Evolutionary conservation across 2,113 vertebrate species (phyloP).

Genomic region (Mesitornis unicolor): DNA sequence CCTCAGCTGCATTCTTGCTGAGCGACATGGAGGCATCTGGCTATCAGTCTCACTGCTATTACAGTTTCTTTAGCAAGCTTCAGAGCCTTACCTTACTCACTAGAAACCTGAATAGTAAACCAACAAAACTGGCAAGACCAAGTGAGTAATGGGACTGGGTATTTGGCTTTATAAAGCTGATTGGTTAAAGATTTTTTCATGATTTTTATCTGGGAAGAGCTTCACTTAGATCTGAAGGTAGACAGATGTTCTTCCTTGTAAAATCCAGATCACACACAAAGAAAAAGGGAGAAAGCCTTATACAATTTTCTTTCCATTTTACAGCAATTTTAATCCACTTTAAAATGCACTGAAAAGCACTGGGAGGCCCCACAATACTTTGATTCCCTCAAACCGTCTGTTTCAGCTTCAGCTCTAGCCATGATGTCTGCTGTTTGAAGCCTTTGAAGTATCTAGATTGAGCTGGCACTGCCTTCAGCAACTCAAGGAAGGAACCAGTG

Average conservation of each 20-base stretch:
- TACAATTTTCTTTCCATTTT: not conserved
- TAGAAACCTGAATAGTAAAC: not conserved
- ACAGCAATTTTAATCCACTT: not conserved
- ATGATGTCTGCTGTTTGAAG: not conserved
- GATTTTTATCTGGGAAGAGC: not conserved
- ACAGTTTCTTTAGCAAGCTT: fast-evolving
- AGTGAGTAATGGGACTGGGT: not conserved
- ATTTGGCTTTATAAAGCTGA: not conserved
- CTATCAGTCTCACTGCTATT: not conserved
- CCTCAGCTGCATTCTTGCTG: not conserved
- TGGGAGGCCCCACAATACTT: not conserved
- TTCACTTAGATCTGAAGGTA: not conserved
- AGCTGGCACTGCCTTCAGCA: not conserved
- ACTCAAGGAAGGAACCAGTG: not conserved
- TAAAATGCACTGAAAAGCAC: not conserved
- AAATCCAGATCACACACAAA: not conserved
- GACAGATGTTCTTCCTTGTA: not conserved
- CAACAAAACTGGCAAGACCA: not conserved
- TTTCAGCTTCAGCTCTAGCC: not conserved
- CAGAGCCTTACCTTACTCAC: not conserved
- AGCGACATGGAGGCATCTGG: fast-evolving
- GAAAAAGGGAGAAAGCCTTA: not conserved
- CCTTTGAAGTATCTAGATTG: constrained; percentile 11
- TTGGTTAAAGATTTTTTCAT: not conserved
- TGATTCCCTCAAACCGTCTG: not conserved